Evolutionary conservation across 1,140 invertebrate genomes (phyloP).

Genomic region (Micrasema longulum): DNA sequence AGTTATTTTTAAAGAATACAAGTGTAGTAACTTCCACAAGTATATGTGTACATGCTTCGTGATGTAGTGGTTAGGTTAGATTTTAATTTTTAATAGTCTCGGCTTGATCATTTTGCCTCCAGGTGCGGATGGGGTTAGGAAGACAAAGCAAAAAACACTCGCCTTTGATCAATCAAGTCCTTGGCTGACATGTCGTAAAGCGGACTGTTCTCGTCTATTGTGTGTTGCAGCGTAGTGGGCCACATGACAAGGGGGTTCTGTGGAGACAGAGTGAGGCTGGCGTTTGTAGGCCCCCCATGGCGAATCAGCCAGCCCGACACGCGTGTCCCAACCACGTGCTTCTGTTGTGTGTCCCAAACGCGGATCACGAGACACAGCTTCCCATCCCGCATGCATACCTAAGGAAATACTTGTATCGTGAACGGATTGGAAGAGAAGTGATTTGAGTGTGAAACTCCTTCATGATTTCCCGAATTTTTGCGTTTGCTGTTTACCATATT

Average conservation of each 20-base stretch:
- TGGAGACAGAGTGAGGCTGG: constrained; percentile 54
- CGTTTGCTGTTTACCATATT: too few species aligned
- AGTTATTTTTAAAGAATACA: too few species aligned
- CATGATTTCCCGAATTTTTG: too few species aligned
- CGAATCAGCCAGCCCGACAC: constrained; percentile 54
- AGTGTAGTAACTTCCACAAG: too few species aligned
- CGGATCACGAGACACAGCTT: constrained; percentile 69
- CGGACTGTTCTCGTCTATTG: constrained; percentile 67
- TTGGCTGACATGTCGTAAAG: constrained; percentile 63
- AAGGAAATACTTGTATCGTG: not conserved
- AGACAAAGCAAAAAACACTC: too few species aligned
- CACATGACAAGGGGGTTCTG: constrained; percentile 60
- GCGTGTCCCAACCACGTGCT: constrained; percentile 67
- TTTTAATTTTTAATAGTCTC: too few species aligned
- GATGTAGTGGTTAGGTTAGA: not conserved
- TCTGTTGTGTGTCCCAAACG: constrained; percentile 66
- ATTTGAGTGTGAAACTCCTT: too few species aligned
- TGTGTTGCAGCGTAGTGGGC: constrained; percentile 70
- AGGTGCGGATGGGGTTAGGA: too few species aligned
- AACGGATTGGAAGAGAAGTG: too few species aligned
- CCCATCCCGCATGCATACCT: constrained; percentile 68
- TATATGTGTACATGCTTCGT: not conserved
- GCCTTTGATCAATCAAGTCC: constrained; percentile 63
- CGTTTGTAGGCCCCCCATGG: constrained; percentile 61
- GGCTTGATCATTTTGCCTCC: too few species aligned